Percentiles rank a stretch among this genome's conserved stretches.
Conservation (phyloP, 2,797 vertebrate genomes). For the Megaceryle alcyon region DNA sequence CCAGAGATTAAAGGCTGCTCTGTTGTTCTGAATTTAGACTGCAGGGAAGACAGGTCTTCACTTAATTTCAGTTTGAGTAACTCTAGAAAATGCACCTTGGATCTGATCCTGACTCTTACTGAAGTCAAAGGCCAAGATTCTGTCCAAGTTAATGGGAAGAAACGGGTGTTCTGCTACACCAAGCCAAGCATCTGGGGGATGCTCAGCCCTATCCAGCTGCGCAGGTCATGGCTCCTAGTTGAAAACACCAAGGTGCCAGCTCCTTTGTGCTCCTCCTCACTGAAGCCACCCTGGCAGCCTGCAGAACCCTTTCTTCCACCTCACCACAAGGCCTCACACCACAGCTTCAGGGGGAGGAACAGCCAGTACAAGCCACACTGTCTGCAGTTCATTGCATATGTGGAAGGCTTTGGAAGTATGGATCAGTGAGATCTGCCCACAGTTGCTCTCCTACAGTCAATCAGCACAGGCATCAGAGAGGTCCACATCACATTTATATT, state of each 20-base stretch:
- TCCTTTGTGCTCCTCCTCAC: background rate
- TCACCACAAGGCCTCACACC: background rate
- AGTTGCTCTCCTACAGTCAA: background rate
- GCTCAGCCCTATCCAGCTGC: background rate
- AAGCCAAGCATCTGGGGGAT: background rate
- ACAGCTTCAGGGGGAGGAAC: background rate
- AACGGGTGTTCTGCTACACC: background rate
- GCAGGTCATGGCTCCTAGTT: background rate
- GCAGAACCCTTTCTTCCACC: background rate
- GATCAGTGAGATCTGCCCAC: background rate
- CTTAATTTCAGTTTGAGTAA: background rate
- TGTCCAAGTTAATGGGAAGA: background rate
- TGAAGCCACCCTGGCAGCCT: background rate
- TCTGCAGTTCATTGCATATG: rapidly evolving
- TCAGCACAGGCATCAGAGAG: background rate
- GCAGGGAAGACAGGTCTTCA: background rate
- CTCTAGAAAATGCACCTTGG: background rate
- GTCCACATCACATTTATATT: background rate
- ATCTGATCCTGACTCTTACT: background rate
- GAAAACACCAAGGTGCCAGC: background rate
- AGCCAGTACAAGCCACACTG: background rate
- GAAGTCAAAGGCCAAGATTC: background rate
- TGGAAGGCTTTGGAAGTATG: background rate
- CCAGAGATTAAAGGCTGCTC: background rate
- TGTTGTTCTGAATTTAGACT: slow-evolving; percentile 12